Base-by-base conservation (phyloP, 2,888 invertebrate genomes). In the Aphelenchoides bicaudatus region DNA sequence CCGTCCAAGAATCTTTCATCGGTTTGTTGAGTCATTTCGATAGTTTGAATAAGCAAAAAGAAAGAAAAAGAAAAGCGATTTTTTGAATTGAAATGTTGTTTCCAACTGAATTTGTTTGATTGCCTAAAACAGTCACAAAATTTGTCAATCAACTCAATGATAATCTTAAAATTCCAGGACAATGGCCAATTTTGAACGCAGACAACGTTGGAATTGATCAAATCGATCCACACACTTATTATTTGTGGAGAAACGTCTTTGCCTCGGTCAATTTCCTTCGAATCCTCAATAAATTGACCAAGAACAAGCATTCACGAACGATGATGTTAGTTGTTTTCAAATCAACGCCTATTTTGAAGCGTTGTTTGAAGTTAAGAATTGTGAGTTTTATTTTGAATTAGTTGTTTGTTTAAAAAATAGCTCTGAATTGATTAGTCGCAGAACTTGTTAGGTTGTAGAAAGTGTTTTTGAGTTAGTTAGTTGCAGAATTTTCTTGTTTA, bases 281-380 rank as follows among this genome's bases (percentile, higher is more conserved):
- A 71, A 90, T 98, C 71, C 85, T 98, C 55, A 99, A 99, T 81
- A 99, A 98, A 83, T 84, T 98, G 58, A 96, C 94, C 39, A 99
- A 99, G 82, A 94, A 96, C 91, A 98, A 98, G 80, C 94, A 96
- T 81, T 94, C 96, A n/a, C 86, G 98, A 23, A 78, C 78, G 4
- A 78, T 78, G 84, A 96, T 99, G 93, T 84, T 98, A 71, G 96
- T 99, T 29, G 94, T 98, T 8, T 98, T 98, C 81, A 99, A 99
- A 82, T 96, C 96, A 59, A 94, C 98, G 2, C 96, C 98, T 1
- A 96, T 98, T 74, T 83, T 99, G 58, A 96, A 96, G 82, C 86
- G 93, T 68, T 90, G 94, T 0, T 84, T 99, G 13, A 92, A 94
- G 71, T 86, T 84, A 23, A 79, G 81, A 57, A 80, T 73, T 62